Evolutionary conservation across 2,888 invertebrate genomes (phyloP), one percentile per base, ranked within the genome.

Genomic region (Trileptium ribeirensis): DNA sequence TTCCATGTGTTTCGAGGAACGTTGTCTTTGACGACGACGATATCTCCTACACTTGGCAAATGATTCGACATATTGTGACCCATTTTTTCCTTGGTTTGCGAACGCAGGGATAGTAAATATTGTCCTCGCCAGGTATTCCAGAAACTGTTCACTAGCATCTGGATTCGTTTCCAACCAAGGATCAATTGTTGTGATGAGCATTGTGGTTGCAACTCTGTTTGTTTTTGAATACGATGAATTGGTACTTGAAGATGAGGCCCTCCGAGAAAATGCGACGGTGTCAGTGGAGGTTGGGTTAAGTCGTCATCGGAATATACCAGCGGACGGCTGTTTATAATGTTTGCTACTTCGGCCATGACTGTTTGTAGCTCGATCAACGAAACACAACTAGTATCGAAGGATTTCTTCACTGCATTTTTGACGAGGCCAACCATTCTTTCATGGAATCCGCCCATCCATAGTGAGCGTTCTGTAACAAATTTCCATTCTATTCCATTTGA

Each of bases 241-340:
- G 51, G 51, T 15, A 51, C 8, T 51, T 51, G 51, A 24, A 51
- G 51, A 51, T 15, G 8, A 51, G 51, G 51, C 8, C 51, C 51
- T 15, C 51, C 51, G 51, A 51, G 51, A 24, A 51, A 51, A 51
- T 51, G 51, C 24, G 51, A 51, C 24, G 51, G 51, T 15, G 51
- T 51, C 51, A 51, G 51, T 24, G 51, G 51, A 51, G 51, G 51
- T 51, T 51, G 51, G 8, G 51, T 15, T 51, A 70, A 70, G n/a
- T 79, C 79, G 24, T n/a, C 15, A 29, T 33, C 67, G 77, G 75
- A 24, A 79, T 77, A 79, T 15, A 77, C 78, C 78, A 79, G 78
- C 24, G 79, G 79, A 29, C 79, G 67, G 24, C n/a, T 77, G n/a
- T 51, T 51, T 24, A 51, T 24, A 15, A 51, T 51, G 8, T 8